phyloP scores from a whole-genome alignment of 1,140 invertebrate genomes.

The Aphaenogaster ashmeadi region DNA sequence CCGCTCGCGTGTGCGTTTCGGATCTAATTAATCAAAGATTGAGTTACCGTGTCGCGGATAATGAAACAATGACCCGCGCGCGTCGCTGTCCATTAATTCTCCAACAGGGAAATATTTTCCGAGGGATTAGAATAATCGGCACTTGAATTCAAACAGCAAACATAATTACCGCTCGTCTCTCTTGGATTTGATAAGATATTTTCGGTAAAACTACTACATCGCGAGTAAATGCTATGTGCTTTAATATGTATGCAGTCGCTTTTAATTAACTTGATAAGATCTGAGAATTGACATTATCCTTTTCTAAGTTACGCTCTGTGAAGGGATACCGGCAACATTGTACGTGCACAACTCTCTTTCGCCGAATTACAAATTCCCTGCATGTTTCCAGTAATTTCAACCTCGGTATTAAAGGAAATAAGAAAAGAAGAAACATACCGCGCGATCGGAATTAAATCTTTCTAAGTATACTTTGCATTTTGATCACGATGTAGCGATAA shows the following conservation, averaged over 20 bases:
- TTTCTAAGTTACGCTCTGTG: slow-evolving; percentile 4
- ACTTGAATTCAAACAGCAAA: not conserved
- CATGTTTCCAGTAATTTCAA: slow-evolving; percentile 34
- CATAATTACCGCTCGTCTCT: not conserved
- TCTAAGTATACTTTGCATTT: slow-evolving; percentile 35
- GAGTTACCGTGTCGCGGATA: slow-evolving; percentile 35
- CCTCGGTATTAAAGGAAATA: slow-evolving; percentile 20
- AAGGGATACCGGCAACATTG: not conserved
- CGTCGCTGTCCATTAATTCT: slow-evolving; percentile 14
- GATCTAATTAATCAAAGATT: slow-evolving; percentile 59
- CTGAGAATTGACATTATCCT: slow-evolving; percentile 16
- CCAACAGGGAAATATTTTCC: slow-evolving; percentile 11
- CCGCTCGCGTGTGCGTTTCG: slow-evolving; percentile 44
- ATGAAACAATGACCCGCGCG: slow-evolving; percentile 49
- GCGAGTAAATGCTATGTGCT: not conserved
- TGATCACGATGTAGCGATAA: slow-evolving; percentile 37
- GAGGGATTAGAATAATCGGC: not conserved
- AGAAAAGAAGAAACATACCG: slow-evolving; percentile 26
- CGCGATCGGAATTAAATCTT: slow-evolving; percentile 53
- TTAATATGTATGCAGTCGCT: slow-evolving; percentile 19
- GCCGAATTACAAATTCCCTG: slow-evolving; percentile 34
- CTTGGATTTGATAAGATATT: not conserved
- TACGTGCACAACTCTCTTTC: slow-evolving; percentile 24
- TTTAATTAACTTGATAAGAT: slow-evolving; percentile 55
- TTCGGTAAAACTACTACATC: not conserved